Evolutionary conservation across 1,140 invertebrate genomes (phyloP).

Genomic region (Mactra quadrangularis): DNA sequence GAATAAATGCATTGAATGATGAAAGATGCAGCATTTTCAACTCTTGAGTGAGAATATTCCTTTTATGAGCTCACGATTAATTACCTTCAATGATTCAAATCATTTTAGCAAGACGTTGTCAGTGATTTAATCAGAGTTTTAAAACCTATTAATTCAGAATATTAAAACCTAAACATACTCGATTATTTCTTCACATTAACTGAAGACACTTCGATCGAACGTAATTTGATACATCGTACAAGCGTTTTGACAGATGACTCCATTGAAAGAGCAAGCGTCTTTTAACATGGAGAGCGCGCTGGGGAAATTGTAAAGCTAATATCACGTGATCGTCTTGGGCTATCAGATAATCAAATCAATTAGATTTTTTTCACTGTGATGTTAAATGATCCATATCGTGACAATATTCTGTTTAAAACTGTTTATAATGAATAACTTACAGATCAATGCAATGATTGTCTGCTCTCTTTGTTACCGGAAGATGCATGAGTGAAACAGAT

Average conservation of each 20-base stretch:
- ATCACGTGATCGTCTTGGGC: constrained; percentile 23
- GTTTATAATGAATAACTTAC: constrained; percentile 15
- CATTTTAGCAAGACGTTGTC: too few relatives aligned
- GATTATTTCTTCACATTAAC: too few relatives aligned
- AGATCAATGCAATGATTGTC: background rate
- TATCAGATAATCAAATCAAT: constrained; percentile 31
- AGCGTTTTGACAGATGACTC: background rate
- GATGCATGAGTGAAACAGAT: constrained; percentile 6
- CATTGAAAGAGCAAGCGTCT: background rate
- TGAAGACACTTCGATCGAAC: too few relatives aligned
- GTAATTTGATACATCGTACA: constrained; percentile 34
- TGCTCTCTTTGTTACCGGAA: background rate
- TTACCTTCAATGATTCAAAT: too few relatives aligned
- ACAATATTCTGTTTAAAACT: background rate
- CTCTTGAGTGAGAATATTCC: too few relatives aligned
- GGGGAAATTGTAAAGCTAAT: background rate
- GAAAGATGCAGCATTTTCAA: too few relatives aligned
- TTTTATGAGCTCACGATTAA: too few relatives aligned
- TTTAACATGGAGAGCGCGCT: background rate
- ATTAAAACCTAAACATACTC: too few relatives aligned
- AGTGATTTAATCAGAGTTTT: too few relatives aligned
- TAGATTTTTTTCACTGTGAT: constrained; percentile 12
- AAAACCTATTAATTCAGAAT: too few relatives aligned
- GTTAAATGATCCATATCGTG: constrained; percentile 23
- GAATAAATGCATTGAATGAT: too few relatives aligned